Base-by-base conservation (phyloP, 2,888 invertebrate genomes). In the Plagodis dolabraria region DNA sequence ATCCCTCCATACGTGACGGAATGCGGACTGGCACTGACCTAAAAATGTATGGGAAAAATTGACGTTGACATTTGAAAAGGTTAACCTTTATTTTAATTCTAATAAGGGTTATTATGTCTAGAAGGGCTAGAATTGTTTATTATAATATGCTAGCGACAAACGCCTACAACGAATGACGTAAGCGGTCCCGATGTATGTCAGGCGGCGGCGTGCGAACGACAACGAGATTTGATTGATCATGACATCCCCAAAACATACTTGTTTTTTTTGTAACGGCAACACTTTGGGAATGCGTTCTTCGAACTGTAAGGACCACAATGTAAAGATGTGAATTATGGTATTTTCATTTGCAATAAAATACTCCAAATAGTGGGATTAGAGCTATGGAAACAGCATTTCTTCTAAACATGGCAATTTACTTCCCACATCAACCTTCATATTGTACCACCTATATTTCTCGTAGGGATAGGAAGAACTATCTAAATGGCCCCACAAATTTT, bases 41-140 rank as follows among this genome's bases (percentile, higher is more conserved):
- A 86, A 86, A 85, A 86, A 83, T 79, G 78, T 85, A 86, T 87
- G 85, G 84, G 87, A 86, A 85, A 83, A 81, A 80, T 83, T 79
- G 62, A 63, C 55, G 57, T 64, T 64, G 65, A 72, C 68, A 69
- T 60, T 66, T 65, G 64, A 64, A 68, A 65, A 62, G 46, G 49
- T 52, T 65, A 54, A 60, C 63, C 73, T 69, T 69, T 79, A 77
- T 71, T 63, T 67, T 67, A 57, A 63, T 60, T 46, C 48, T 5
- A 6, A 36, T 55, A 49, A 51, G 40, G 50, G 49, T n/a, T 54
- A 59, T 33, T 50, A 47, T 49, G 57, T 51, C 11, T 44, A 43
- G 49, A 69, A 67, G 68, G 71, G 71, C 74, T 42, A 45, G 51
- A 68, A 68, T 68, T 71, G 71, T 74, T 69, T 71, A 71, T 40